Conservation (phyloP, 2,797 vertebrate species). For the Leptoclinus maculatus region DNA sequence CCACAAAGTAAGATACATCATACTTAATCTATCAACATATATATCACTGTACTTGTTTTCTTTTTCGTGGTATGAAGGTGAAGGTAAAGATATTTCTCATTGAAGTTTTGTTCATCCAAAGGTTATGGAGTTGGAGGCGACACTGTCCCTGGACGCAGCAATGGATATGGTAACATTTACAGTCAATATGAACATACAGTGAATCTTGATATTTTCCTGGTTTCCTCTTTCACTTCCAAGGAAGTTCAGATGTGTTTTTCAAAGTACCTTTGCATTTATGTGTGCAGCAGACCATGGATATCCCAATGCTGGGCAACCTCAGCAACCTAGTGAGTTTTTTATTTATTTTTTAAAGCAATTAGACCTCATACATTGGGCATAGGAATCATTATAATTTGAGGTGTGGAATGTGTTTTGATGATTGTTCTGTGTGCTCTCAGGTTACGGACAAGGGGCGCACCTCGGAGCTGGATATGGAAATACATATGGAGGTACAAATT, state of each 20-base stretch:
- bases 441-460: conserved; percentile 68
- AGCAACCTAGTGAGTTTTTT: conserved; percentile 60
- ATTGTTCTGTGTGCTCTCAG: conserved; percentile 40
- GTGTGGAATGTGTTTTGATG: not conserved
- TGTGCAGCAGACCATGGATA: conserved; percentile 56
- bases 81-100: not conserved
- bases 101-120: conserved; percentile 29
- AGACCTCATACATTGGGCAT: accelerated
- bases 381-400: not conserved
- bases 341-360: accelerated
- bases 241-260: not conserved
- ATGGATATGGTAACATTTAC: conserved; percentile 68
- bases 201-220: not conserved
- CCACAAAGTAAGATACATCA: not conserved
- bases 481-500: conserved; percentile 48
- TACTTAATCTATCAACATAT: not conserved
- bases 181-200: not conserved
- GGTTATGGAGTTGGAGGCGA: conserved; percentile 66
- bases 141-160: conserved; percentile 44
- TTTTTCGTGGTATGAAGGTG: not conserved
- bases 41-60: not conserved
- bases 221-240: not conserved
- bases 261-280: conserved; percentile 7
- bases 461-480: conserved; percentile 69
- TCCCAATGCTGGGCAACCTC: conserved; percentile 58